A percentile compares a stretch with the other conserved stretches of the same genome.
Conservation (phyloP, 1,140 invertebrate genomes). For the Drosophila nebulosa region DNA sequence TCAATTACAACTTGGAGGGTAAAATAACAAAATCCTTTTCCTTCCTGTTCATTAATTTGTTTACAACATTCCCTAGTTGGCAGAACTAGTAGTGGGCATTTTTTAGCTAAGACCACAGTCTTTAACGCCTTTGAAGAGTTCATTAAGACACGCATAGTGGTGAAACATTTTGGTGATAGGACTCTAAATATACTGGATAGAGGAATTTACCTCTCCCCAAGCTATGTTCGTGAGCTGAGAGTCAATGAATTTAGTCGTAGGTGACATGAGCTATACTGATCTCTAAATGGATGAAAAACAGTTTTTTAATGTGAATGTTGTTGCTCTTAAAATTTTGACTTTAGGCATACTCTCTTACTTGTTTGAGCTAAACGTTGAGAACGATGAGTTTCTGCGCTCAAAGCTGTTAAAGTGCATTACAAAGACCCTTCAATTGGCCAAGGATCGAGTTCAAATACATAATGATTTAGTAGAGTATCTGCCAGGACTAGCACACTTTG, state of each 20-base stretch:
- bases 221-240: conserved; percentile 47
- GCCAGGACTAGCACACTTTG: conserved; percentile 22
- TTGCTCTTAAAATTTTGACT: not conserved
- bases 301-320: not conserved
- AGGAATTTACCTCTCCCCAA: conserved; percentile 50
- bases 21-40: not conserved
- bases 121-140: conserved; percentile 53
- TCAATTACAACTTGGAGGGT: conserved; percentile 54
- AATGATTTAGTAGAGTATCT: conserved; percentile 52
- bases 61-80: conserved; percentile 27
- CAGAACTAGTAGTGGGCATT: conserved; percentile 13
- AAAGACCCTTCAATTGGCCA: conserved; percentile 45
- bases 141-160: conserved; percentile 35
- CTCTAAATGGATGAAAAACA: not conserved
- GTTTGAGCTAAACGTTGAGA: conserved; percentile 51
- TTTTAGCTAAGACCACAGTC: conserved; percentile 40
- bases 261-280: not conserved
- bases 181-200: conserved; percentile 50
- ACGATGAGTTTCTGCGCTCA: conserved; percentile 31
- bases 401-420: conserved; percentile 50
- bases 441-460: conserved; percentile 54
- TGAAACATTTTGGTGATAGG: conserved; percentile 47
- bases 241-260: conserved; percentile 65
- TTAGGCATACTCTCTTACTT: conserved; percentile 53
- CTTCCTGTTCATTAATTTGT: not conserved